A percentile compares a stretch with the other conserved stretches of the same genome.
phyloP scores from a whole-genome alignment of 2,888 invertebrate species.

The Lithophane socia region DNA sequence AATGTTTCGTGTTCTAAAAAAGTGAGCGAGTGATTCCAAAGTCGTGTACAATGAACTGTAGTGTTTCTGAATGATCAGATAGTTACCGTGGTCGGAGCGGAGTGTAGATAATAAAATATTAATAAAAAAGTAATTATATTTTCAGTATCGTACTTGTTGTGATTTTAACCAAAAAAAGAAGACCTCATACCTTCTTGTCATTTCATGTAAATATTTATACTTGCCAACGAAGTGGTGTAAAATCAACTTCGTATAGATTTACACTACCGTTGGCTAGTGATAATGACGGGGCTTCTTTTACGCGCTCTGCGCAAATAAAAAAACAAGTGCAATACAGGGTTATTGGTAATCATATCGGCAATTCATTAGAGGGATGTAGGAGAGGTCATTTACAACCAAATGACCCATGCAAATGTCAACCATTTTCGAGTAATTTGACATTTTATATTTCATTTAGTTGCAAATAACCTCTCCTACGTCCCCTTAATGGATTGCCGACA shows the following conservation, averaged over 20 bases:
- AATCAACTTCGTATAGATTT: conserved; percentile 54
- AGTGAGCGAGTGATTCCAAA: conserved; percentile 62
- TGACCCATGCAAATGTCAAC: too few relatives aligned
- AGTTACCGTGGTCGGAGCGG: conserved; percentile 68
- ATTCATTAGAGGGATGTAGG: too few relatives aligned
- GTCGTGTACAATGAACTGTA: conserved; percentile 58
- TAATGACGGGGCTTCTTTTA: conserved; percentile 56
- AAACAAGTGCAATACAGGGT: neutral
- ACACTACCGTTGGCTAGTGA: conserved; percentile 55
- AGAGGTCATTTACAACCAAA: too few relatives aligned
- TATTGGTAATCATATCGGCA: too few relatives aligned
- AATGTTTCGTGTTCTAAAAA: conserved; percentile 40
- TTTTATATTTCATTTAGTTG: too few relatives aligned
- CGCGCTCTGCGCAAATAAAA: conserved; percentile 32
- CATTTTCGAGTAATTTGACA: too few relatives aligned
- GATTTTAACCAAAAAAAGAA: conserved; percentile 89
- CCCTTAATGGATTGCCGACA: too few relatives aligned
- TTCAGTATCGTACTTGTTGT: conserved; percentile 87
- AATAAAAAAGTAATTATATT: conserved; percentile 80
- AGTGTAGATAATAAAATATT: conserved; percentile 77
- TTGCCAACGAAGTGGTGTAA: conserved; percentile 46
- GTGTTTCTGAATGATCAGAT: conserved; percentile 56
- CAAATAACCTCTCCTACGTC: too few relatives aligned
- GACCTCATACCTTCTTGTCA: conserved; percentile 81
- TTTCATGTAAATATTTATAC: conserved; percentile 81